phyloP scores from a whole-genome alignment of 2,113 vertebrate species.

The Proterorhinus semilunaris region DNA sequence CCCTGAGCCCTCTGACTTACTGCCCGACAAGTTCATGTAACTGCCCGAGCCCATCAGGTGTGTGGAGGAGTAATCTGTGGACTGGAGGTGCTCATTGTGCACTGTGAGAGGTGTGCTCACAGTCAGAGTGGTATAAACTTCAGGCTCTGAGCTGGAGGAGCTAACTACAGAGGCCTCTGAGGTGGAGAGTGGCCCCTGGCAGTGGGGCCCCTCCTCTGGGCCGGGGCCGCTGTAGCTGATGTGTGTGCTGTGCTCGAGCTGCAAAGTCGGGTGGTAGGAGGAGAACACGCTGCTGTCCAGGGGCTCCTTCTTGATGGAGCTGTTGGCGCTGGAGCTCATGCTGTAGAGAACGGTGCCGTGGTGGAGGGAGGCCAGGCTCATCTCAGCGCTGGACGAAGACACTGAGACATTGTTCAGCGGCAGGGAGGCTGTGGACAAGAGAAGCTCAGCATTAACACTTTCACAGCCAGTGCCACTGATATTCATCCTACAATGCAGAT shows the following conservation, averaged over 20 bases:
- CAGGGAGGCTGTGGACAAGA: constrained; percentile 79
- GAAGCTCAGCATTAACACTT: constrained; percentile 23
- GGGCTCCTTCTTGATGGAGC: constrained; percentile 92
- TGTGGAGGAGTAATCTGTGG: constrained; percentile 72
- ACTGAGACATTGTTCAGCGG: constrained; percentile 83
- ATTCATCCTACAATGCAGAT: background rate
- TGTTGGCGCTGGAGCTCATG: constrained; percentile 81
- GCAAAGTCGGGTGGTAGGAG: constrained; percentile 86
- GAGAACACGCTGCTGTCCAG: constrained; percentile 79
- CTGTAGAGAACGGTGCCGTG: constrained; percentile 90
- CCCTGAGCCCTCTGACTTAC: constrained; percentile 78
- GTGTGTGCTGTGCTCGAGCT: constrained; percentile 85
- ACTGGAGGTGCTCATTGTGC: constrained; percentile 69
- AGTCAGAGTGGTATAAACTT: constrained; percentile 79
- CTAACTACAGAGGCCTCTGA: constrained; percentile 75
- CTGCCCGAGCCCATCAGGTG: constrained; percentile 82
- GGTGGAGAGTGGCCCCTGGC: constrained; percentile 71
- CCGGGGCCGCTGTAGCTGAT: constrained; percentile 80
- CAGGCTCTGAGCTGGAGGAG: constrained; percentile 84
- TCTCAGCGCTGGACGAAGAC: constrained; percentile 75
- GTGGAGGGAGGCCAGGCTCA: constrained; percentile 79
- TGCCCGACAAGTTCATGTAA: constrained; percentile 85
- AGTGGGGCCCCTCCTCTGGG: constrained; percentile 69
- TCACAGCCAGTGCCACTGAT: background rate
- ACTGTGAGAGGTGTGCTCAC: constrained; percentile 68